A percentile compares a stretch with the other conserved stretches of the same genome.
Evolutionary conservation across 2,113 vertebrate genomes (phyloP).

Genomic region (Chaetorhynchus papuensis): DNA sequence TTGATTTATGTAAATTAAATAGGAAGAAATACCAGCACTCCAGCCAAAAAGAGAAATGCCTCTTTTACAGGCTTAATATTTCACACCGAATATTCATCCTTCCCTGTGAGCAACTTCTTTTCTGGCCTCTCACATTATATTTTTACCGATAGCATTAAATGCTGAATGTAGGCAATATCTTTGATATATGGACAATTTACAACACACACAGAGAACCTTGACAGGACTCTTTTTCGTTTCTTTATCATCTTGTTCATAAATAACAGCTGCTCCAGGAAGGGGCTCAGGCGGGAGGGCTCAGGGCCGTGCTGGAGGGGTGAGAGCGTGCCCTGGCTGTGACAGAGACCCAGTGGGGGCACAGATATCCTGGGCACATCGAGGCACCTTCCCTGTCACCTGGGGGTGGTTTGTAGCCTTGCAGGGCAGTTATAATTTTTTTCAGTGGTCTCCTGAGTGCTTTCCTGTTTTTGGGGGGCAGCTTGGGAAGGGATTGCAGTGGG

Average conservation of each 20-base stretch:
- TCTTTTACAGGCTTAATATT: slow-evolving; percentile 61
- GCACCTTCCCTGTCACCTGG: background rate
- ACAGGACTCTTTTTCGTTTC: slow-evolving; percentile 12
- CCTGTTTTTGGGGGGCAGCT: background rate
- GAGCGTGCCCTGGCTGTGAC: background rate
- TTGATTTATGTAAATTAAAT: slow-evolving; percentile 67
- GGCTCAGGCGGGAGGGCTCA: background rate
- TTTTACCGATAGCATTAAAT: slow-evolving; percentile 62
- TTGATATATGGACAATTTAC: slow-evolving; percentile 58
- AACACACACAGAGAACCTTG: background rate
- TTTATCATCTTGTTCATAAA: slow-evolving; percentile 43
- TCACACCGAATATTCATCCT: slow-evolving; percentile 63
- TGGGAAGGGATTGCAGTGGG: background rate
- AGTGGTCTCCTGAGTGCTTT: background rate
- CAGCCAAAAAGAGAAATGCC: slow-evolving; percentile 52
- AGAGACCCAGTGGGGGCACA: background rate
- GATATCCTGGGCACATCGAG: background rate
- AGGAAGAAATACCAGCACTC: slow-evolving; percentile 42
- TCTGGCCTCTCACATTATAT: slow-evolving; percentile 32
- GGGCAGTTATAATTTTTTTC: background rate
- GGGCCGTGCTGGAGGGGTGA: background rate
- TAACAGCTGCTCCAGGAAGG: background rate
- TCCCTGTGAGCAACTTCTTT: slow-evolving; percentile 41
- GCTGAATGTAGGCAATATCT: slow-evolving; percentile 42
- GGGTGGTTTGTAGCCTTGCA: background rate